Evolutionary conservation across 2,888 invertebrate genomes (phyloP).

Genomic region (Malachius bipustulatus): DNA sequence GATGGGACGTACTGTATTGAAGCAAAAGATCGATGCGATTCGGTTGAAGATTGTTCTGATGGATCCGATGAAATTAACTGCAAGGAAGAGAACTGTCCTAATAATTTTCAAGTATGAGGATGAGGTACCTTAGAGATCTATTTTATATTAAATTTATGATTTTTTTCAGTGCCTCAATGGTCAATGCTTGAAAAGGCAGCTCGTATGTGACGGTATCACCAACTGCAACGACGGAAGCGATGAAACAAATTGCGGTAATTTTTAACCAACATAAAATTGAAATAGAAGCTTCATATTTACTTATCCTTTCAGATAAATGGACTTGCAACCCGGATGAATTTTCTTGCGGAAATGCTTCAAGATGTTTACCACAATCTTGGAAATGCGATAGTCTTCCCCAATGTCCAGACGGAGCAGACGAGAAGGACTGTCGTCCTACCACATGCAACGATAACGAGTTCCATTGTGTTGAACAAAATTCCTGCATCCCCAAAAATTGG

Average conservation of each 20-base stretch:
- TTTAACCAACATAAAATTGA: not conserved
- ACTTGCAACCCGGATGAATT: conserved; percentile 45
- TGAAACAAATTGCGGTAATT: conserved; percentile 44
- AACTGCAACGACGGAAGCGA: conserved; percentile 52
- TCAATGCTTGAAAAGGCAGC: conserved; percentile 45
- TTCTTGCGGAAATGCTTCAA: conserved; percentile 35
- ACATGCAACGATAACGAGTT: conserved; percentile 43
- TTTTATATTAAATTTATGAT: not conserved
- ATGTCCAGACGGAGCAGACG: conserved; percentile 45
- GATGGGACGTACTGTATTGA: conserved; percentile 47
- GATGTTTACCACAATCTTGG: conserved; percentile 47
- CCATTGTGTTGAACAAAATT: conserved; percentile 44
- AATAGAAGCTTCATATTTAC: not conserved
- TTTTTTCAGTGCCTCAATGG: conserved; percentile 41
- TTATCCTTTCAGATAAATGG: conserved; percentile 28
- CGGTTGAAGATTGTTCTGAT: conserved; percentile 48
- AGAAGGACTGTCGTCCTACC: conserved; percentile 39
- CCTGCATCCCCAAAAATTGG: conserved; percentile 47
- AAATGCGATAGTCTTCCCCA: conserved; percentile 47
- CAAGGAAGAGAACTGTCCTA: conserved; percentile 43
- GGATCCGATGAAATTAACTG: conserved; percentile 50
- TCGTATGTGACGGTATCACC: conserved; percentile 49
- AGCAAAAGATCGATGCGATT: conserved; percentile 42
- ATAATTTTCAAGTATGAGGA: conserved; percentile 42
- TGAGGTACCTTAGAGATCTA: not conserved